Base-by-base conservation (phyloP, 2,888 invertebrate species). In the Rhorus exstirpatorius region DNA sequence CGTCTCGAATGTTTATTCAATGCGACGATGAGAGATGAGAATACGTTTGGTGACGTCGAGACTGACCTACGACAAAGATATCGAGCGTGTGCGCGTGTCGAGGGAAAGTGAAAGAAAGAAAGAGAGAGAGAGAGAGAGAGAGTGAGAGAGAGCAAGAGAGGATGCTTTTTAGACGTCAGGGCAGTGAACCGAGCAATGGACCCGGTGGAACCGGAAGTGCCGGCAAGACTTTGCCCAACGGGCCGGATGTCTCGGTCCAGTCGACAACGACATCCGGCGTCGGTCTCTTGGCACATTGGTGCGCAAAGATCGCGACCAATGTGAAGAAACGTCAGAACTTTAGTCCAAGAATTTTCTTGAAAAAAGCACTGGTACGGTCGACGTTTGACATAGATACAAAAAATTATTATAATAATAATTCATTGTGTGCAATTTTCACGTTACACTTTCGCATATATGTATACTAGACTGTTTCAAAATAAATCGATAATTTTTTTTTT, bases 271-370 rank as follows among this genome's bases (percentile, higher is more conserved):
- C 89, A 58, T 83, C 86, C 79, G 80, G 85, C 53, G 87, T 90
- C 77, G 88, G 89, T 24, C 87, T 90, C 10, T 78, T 91, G 83
- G 88, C 91, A 83, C 93, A 91, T 76, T 91, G 91, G 92, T 92
- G 91, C 86, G 87, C 91, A 17, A 90, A 89, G 74, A 89, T 93
- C 41, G 88, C 92, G n/a, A 90, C 92, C 26, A 92, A 92, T 86
- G 91, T 92, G 71, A 92, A 91, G 85, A 89, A 89, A 81, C 88
- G 91, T 49, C 92, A 91, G 60, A 86, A 88, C 74, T 90, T 91
- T 79, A 90, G 89, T 31, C 88, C 90, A 7, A 88, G 87, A 79
- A 88, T 88, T 19, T 78, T 91, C 63, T 85, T 90, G 79, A 91
- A 91, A 86, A 91, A 88, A 83, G 86, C 90, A 63, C 83, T 91